phyloP scores from a whole-genome alignment of 2,797 vertebrate genomes.

The Choloepus didactylus region DNA sequence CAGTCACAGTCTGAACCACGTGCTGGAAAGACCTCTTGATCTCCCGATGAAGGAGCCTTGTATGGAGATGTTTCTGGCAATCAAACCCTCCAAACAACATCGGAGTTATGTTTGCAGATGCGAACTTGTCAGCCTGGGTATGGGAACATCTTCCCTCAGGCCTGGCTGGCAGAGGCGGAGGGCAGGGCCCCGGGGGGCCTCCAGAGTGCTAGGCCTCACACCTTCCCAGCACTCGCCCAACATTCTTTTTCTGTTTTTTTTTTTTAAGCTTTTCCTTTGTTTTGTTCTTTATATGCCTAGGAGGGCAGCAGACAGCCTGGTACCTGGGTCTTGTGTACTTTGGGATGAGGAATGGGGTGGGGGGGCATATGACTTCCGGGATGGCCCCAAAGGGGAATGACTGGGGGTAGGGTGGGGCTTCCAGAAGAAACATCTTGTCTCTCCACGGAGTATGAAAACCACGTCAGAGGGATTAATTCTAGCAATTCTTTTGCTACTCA shows the following conservation, averaged over 20 bases:
- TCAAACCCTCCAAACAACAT: neutral
- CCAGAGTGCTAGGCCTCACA: neutral
- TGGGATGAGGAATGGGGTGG: neutral
- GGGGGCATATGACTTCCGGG: neutral
- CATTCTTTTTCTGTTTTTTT: no score
- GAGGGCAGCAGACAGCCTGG: neutral
- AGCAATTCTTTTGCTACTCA: neutral
- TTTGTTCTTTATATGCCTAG: neutral
- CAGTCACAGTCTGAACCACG: neutral
- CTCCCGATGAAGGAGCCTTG: neutral
- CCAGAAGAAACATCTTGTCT: neutral
- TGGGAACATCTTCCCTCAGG: neutral
- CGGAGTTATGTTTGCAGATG: neutral
- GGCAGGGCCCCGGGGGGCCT: neutral
- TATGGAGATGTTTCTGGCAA: conserved; percentile 1
- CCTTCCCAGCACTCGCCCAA: neutral
- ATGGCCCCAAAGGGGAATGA: neutral
- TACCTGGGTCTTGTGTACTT: no score
- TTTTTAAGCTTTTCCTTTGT: no score
- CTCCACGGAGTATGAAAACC: neutral
- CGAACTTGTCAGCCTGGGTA: neutral
- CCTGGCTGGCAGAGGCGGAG: neutral
- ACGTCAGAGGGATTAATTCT: accelerated
- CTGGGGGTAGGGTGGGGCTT: neutral
- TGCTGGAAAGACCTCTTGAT: neutral